Percentiles rank a stretch among this genome's conserved stretches.
These are phyloP conservation scores for Drosophila niveifrons DNA, from an alignment of 2,888 invertebrate genomes.

Conservation along the genomic window DNA sequence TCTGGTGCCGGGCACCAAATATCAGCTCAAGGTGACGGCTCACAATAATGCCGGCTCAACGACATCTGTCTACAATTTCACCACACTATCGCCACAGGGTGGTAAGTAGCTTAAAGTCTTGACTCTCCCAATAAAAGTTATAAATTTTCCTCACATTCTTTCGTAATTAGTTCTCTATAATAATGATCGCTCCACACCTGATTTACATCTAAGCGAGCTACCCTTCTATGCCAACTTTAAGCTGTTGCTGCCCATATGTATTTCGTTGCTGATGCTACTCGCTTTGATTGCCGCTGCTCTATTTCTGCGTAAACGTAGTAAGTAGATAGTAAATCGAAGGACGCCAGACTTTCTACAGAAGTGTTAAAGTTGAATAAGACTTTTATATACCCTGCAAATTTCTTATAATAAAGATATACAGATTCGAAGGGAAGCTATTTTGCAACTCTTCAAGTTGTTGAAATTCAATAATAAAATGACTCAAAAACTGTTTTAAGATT, in stretches of 20 bases:
- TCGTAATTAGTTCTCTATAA: constrained; percentile 86
- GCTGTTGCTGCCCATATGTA: constrained; percentile 88
- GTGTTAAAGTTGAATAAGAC: no score
- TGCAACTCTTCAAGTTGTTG: no score
- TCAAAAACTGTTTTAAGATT: no score
- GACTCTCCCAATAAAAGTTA: no score
- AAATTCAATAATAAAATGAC: no score
- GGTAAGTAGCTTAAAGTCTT: constrained; percentile 86
- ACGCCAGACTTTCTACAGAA: no score
- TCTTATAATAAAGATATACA: no score
- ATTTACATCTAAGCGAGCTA: constrained; percentile 88
- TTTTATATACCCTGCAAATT: no score
- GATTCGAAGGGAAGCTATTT: no score
- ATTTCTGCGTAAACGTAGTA: constrained; percentile 90
- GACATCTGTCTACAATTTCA: constrained; percentile 93
- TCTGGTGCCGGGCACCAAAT: constrained; percentile 91
- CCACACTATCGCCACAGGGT: constrained; percentile 91
- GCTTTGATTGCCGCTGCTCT: constrained; percentile 90
- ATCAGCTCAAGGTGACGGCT: constrained; percentile 90
- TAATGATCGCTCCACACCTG: constrained; percentile 89
- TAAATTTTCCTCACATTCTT: neutral
- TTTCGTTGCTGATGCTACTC: constrained; percentile 89
- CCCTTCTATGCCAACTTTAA: constrained; percentile 89
- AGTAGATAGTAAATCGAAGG: constrained; percentile 70
- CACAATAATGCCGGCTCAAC: constrained; percentile 95